These are phyloP conservation scores for Limnephilus lunatus DNA, from an alignment of 2,888 invertebrate species.

Conservation along the genomic window DNA sequence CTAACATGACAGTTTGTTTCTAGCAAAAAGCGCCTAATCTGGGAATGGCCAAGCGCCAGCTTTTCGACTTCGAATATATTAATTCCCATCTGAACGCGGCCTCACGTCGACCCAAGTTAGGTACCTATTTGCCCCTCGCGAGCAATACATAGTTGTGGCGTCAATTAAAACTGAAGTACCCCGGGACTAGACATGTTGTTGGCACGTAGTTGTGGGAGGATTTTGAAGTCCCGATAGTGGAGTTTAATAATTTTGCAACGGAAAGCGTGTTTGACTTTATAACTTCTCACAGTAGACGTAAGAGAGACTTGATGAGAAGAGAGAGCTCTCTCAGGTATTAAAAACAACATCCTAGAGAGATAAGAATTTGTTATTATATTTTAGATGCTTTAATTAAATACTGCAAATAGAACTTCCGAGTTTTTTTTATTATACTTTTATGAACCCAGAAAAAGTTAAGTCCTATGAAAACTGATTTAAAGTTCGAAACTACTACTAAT, in stretches of 20 bases:
- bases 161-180: constrained; percentile 25
- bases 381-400: too few species aligned
- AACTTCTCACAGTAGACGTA: background rate
- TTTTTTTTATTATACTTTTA: too few species aligned
- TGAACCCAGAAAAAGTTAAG: too few species aligned
- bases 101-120: background rate
- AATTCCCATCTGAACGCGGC: background rate
- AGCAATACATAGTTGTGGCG: background rate
- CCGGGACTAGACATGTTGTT: background rate
- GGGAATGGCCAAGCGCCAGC: background rate
- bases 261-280: background rate
- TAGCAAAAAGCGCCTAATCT: background rate
- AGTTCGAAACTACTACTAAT: too few species aligned
- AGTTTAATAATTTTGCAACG: background rate
- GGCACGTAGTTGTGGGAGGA: background rate
- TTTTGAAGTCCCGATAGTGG: background rate
- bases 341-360: too few species aligned
- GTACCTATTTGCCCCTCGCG: background rate
- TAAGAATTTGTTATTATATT: too few species aligned
- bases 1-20: background rate
- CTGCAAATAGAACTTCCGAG: too few species aligned
- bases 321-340: background rate
- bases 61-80: background rate
- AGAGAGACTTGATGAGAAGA: background rate
- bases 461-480: too few species aligned